Evolutionary conservation across 2,113 vertebrate genomes (phyloP), one percentile per base, ranked within the genome.

Genomic region (Passer montanus): DNA sequence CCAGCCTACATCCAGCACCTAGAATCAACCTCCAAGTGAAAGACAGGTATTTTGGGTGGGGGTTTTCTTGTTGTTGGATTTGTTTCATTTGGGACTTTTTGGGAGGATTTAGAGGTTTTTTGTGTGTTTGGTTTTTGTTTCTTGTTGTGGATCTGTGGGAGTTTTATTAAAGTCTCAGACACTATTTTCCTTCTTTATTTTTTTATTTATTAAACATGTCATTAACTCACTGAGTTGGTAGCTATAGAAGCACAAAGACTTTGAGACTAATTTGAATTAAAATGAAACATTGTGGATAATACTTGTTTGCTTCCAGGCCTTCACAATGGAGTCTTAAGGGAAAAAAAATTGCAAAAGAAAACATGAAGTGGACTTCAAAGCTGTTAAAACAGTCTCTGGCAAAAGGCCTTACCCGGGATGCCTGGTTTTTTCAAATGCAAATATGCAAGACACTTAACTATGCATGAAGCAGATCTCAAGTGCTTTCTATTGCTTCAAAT

Each of bases 251-350:
- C 66, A 90, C 60, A 37, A 70, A 87, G 31, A 50, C 14, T 89
- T 77, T 55, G 46, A 74, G 81, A 90, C 50, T 93, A 59, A 90
- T 95, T 72, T 91, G 79, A 97, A 94, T 94, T 78, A 86, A 89
- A 96, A 94, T 53, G 30, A 78, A 94, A 66, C 33, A 60, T 33
- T 11, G 52, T 63, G 58, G 44, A 67, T 75, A 58, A 67, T 41
- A 73, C 28, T 83, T 62, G 6, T 66, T 83, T 75, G 76, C 64
- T 89, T 58, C 67, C 31, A 64, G 70, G 58, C 63, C 22, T 59
- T 95, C 52, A 67, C 47, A 56, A 69, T 8, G 3, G 13, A 80
- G 19, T 47, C 50, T 90, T 91, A 35, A 50, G 46, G n/a, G 19
- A 2, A 43, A 56, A 41, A 46, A 76, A 86, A 39, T 4, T 41